Conservation (phyloP, 1,140 invertebrate genomes). For the Calycopis cecrops region DNA sequence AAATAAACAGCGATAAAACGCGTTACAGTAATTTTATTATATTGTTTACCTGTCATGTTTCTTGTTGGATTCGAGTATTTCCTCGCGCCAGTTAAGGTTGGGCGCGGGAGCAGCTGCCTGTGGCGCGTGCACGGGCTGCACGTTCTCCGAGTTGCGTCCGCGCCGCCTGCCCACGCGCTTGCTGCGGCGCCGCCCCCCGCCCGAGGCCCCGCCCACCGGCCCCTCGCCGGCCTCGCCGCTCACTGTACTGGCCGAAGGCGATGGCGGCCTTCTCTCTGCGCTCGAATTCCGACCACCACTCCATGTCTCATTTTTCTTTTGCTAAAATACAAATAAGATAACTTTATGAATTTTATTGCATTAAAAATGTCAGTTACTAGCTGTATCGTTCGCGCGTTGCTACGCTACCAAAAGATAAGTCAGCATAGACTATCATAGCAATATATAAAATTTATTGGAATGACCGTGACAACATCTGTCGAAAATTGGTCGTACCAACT, state of each 20-base stretch:
- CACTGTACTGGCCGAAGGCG: slow-evolving; percentile 33
- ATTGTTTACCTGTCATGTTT: slow-evolving; percentile 46
- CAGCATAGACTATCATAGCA: too few relatives aligned
- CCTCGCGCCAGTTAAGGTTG: slow-evolving; percentile 53
- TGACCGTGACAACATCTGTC: too few relatives aligned
- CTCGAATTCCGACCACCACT: slow-evolving; percentile 36
- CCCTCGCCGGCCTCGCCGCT: slow-evolving; percentile 22
- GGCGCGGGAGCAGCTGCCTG: slow-evolving; percentile 21
- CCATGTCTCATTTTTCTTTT: slow-evolving; percentile 40
- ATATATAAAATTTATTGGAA: too few relatives aligned
- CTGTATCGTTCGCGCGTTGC: too few relatives aligned
- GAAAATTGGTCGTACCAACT: too few relatives aligned
- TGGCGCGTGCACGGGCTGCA: slow-evolving; percentile 26
- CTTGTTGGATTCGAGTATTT: slow-evolving; percentile 61
- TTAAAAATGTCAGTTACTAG: too few relatives aligned
- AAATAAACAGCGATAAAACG: too few relatives aligned
- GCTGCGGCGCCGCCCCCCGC: slow-evolving; percentile 28
- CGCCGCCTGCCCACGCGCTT: slow-evolving; percentile 32
- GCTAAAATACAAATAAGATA: slow-evolving; percentile 26
- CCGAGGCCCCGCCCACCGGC: slow-evolving; percentile 19
- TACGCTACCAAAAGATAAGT: too few relatives aligned
- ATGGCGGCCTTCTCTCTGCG: slow-evolving; percentile 40
- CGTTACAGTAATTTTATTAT: too few relatives aligned
- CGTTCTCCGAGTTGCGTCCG: slow-evolving; percentile 33
- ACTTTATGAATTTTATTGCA: too few relatives aligned